Percentiles rank a stretch among this genome's conserved stretches.
phyloP scores from a whole-genome alignment of 1,140 invertebrate genomes.

The Drosophila rufa region DNA sequence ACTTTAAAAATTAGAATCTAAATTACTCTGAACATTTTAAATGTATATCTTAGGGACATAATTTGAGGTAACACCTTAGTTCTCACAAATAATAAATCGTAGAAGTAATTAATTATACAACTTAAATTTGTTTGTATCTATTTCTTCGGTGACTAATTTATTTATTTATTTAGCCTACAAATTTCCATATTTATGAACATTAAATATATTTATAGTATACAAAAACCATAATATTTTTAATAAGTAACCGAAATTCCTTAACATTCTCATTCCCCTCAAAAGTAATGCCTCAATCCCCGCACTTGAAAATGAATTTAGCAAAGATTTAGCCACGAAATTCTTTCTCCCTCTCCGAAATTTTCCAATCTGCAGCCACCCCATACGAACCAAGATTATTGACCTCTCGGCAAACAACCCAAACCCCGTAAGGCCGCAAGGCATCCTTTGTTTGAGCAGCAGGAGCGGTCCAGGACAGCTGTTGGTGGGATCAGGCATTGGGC shows the following conservation, averaged over 20 bases:
- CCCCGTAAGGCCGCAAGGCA: constrained; percentile 22
- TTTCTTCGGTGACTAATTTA: too few relatives aligned
- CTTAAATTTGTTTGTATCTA: too few relatives aligned
- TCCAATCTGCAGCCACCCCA: constrained; percentile 52
- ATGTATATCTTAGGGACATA: too few relatives aligned
- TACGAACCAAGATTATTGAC: constrained; percentile 70
- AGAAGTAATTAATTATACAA: too few relatives aligned
- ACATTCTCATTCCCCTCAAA: background rate
- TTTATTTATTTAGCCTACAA: too few relatives aligned
- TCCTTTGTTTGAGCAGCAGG: constrained; percentile 41
- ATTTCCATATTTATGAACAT: too few relatives aligned
- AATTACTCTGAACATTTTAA: background rate
- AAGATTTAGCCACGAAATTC: constrained; percentile 8
- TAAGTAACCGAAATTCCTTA: background rate
- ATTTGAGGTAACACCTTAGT: too few relatives aligned
- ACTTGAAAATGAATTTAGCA: constrained; percentile 11
- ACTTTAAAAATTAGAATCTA: too few relatives aligned
- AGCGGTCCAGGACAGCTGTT: constrained; percentile 34
- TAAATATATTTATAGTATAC: too few relatives aligned
- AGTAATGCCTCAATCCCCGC: too few relatives aligned
- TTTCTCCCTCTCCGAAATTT: background rate
- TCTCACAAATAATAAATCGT: too few relatives aligned
- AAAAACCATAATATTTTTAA: background rate
- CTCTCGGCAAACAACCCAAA: constrained; percentile 63
- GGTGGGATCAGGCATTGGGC: constrained; percentile 35